Percentiles rank a stretch among this genome's conserved stretches.
phyloP scores from a whole-genome alignment of 2,797 vertebrate species.

The Crypturellus tataupa region DNA sequence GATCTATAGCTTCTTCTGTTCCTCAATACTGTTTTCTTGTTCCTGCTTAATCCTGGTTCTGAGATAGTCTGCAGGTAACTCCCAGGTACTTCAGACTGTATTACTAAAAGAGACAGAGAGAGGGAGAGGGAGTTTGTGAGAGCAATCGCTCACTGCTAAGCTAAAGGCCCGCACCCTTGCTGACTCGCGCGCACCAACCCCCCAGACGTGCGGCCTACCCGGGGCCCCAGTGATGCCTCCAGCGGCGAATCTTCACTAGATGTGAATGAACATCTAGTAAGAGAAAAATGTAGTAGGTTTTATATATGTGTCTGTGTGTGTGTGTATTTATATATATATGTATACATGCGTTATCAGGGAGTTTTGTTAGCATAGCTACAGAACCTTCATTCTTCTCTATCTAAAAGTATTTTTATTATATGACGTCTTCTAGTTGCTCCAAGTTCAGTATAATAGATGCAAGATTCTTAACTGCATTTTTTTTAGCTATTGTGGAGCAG shows the following conservation, averaged over 20 bases:
- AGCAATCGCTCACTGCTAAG: rapidly evolving
- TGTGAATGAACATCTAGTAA: not conserved
- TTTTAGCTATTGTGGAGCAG: not conserved
- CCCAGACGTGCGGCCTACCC: too few relatives aligned
- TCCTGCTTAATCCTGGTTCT: not conserved
- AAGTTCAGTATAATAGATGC: not conserved
- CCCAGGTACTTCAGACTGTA: not conserved
- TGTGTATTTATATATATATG: too few relatives aligned
- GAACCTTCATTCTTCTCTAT: not conserved
- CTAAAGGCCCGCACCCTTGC: too few relatives aligned
- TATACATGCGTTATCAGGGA: rapidly evolving
- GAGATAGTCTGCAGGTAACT: not conserved
- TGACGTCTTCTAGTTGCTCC: not conserved
- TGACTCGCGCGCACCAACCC: too few relatives aligned
- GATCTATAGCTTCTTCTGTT: not conserved
- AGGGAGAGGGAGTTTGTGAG: not conserved
- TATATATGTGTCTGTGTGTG: too few relatives aligned
- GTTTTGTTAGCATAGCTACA: not conserved
- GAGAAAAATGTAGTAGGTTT: rapidly evolving
- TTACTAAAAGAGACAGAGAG: not conserved
- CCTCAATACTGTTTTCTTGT: not conserved
- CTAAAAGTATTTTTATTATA: not conserved
- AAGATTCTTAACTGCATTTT: not conserved
- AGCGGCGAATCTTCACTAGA: too few relatives aligned
- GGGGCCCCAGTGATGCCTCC: too few relatives aligned